Percentiles rank a stretch among this genome's conserved stretches.
Evolutionary conservation across 2,797 vertebrate species (phyloP).

Genomic region (Masticophis lateralis): DNA sequence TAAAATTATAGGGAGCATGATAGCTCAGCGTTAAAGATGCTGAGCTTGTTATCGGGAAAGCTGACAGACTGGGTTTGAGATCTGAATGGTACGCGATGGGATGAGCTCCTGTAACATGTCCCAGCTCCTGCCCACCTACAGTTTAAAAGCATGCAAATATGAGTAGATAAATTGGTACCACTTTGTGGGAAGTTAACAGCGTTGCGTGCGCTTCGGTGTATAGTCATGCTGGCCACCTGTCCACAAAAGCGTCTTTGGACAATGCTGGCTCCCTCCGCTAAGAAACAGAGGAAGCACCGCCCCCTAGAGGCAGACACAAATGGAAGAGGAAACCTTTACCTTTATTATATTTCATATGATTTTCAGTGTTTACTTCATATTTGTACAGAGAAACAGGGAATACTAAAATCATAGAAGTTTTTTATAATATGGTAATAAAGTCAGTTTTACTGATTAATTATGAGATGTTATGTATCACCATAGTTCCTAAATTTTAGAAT

Average conservation of each 20-base stretch:
- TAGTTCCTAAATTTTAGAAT: background rate
- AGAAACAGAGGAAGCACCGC: background rate
- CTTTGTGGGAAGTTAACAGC: background rate
- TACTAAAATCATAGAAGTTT: background rate
- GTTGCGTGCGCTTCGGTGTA: rapidly evolving
- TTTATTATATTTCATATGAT: background rate
- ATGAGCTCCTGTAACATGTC: background rate
- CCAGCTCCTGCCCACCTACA: background rate
- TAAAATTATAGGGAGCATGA: background rate
- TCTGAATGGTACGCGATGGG: background rate
- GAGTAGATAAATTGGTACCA: background rate
- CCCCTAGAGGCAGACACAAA: background rate
- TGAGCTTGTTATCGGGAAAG: background rate
- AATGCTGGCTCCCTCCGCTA: background rate
- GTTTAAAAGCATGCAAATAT: background rate
- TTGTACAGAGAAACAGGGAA: background rate
- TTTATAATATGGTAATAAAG: background rate
- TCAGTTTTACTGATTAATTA: background rate
- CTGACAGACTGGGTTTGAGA: background rate
- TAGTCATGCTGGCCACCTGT: background rate
- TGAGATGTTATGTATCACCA: background rate
- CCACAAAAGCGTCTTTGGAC: background rate
- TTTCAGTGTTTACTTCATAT: background rate
- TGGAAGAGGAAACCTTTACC: background rate
- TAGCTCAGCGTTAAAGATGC: background rate